Evolutionary conservation across 1,140 invertebrate genomes (phyloP).

Genomic region (Brachionus asplanchnoidis): DNA sequence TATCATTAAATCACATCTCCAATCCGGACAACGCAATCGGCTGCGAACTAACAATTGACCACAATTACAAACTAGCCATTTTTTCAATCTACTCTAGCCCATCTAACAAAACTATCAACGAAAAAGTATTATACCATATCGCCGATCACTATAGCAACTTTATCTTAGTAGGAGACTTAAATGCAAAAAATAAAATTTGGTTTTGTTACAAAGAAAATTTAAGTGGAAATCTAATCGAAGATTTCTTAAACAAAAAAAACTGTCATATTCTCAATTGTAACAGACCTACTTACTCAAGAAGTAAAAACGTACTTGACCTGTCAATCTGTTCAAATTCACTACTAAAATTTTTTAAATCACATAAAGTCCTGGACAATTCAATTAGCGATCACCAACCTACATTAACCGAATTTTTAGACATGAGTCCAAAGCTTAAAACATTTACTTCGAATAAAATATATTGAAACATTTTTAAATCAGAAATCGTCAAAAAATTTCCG

Average conservation of each 20-base stretch:
- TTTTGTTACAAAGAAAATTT: neutral
- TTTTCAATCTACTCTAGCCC: conserved; percentile 5
- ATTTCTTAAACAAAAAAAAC: neutral
- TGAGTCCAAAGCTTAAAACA: neutral
- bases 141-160: neutral
- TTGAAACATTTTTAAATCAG: neutral
- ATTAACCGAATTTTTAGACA: neutral
- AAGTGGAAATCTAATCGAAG: neutral
- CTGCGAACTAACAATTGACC: neutral
- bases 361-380: neutral
- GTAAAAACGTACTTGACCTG: neutral
- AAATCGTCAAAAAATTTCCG: neutral
- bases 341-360: neutral
- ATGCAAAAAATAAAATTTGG: neutral
- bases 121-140: neutral
- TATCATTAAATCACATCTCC: neutral
- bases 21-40: neutral
- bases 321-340: neutral
- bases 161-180: neutral
- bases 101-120: neutral
- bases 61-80: neutral
- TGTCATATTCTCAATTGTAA: neutral
- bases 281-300: neutral
- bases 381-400: conserved; percentile 11
- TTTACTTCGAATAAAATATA: neutral